These are phyloP conservation scores for Tromatobia lineatoria DNA, from an alignment of 2,888 invertebrate genomes.

Conservation along the genomic window DNA sequence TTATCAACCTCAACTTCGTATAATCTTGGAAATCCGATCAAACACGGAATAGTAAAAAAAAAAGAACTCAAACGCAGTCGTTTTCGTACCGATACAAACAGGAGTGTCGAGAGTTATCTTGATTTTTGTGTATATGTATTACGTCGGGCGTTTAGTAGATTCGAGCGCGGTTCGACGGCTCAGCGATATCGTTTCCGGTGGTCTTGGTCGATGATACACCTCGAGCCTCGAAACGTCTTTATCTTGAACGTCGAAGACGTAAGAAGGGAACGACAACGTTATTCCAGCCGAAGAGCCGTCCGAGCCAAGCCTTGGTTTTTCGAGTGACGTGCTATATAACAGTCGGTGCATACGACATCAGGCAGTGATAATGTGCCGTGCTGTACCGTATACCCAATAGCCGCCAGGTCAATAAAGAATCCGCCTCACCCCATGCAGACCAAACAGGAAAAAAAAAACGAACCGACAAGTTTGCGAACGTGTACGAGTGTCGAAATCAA, in stretches of 20 bases:
- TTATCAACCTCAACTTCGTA: too few relatives aligned
- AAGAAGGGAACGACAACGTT: slow-evolving; percentile 35
- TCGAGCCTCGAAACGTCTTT: slow-evolving; percentile 64
- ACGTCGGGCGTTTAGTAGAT: slow-evolving; percentile 28
- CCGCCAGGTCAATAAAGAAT: slow-evolving; percentile 58
- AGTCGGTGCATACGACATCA: slow-evolving; percentile 70
- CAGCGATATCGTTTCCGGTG: slow-evolving; percentile 75
- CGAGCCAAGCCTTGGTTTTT: slow-evolving; percentile 83
- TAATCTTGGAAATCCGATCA: too few relatives aligned
- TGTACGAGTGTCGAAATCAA: slow-evolving; percentile 53
- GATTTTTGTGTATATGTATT: slow-evolving; percentile 38
- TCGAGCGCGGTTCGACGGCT: slow-evolving; percentile 40
- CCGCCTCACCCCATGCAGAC: slow-evolving; percentile 45
- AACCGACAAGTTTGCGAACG: slow-evolving; percentile 33
- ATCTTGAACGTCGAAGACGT: slow-evolving; percentile 68
- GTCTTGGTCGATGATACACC: slow-evolving; percentile 63
- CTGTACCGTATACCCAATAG: not conserved
- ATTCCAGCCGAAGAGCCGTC: slow-evolving; percentile 21
- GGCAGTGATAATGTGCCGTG: slow-evolving; percentile 7
- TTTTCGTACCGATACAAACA: not conserved
- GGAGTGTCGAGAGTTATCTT: slow-evolving; percentile 1
- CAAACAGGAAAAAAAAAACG: slow-evolving; percentile 55
- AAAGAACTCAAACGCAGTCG: not conserved
- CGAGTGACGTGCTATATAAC: slow-evolving; percentile 77
- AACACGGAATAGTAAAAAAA: not conserved